Evolutionary conservation across 2,797 vertebrate genomes (phyloP).

Genomic region (Myotis findleyi): DNA sequence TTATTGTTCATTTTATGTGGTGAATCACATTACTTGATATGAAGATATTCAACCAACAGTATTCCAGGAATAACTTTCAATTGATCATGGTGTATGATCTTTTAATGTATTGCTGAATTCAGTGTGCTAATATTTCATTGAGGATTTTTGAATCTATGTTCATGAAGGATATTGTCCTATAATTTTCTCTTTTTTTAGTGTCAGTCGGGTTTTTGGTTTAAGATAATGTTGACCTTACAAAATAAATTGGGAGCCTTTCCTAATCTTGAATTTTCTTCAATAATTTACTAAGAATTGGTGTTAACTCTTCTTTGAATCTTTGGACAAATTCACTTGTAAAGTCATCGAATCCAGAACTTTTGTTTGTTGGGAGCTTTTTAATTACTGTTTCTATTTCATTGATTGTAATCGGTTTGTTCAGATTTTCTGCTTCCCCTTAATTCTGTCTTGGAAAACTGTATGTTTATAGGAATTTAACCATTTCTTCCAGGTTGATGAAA

Average conservation of each 20-base stretch:
- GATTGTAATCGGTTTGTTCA: neutral
- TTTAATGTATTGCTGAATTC: neutral
- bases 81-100: neutral
- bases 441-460: neutral
- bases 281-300: neutral
- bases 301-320: neutral
- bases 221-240: neutral
- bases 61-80: neutral
- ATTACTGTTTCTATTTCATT: neutral
- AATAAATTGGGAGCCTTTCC: neutral
- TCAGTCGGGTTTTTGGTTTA: too few species aligned
- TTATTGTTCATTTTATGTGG: neutral
- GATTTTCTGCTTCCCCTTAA: neutral
- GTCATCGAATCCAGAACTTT: neutral
- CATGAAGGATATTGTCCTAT: too few species aligned
- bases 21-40: neutral
- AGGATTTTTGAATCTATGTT: too few species aligned
- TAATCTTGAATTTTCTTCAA: neutral
- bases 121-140: too few species aligned
- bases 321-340: neutral
- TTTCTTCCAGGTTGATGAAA: neutral
- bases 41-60: neutral
- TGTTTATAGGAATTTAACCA: neutral
- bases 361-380: neutral
- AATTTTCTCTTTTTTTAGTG: too few species aligned